Percentiles rank a stretch among this genome's conserved stretches.
Conservation (phyloP, 2,888 invertebrate species). For the Eumacrocentrus americanus region DNA sequence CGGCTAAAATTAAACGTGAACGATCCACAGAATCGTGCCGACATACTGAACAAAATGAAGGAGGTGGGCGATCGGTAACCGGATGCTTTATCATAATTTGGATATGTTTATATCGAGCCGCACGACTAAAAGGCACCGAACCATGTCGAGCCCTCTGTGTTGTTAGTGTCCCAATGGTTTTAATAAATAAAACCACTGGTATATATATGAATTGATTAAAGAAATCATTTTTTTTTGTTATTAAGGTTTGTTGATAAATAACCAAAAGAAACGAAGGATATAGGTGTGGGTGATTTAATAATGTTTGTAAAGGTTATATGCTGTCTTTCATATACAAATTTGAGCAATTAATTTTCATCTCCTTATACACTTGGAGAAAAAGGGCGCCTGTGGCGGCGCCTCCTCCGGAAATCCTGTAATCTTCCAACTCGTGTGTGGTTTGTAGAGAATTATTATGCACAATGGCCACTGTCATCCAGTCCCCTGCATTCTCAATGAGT, state of each 20-base stretch:
- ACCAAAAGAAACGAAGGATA: too few species aligned
- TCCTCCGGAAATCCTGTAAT: constrained; percentile 57
- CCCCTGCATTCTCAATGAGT: constrained; percentile 49
- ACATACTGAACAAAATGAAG: constrained; percentile 19
- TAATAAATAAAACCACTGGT: neutral
- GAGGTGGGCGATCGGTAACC: constrained; percentile 21
- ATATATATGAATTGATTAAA: neutral
- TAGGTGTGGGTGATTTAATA: too few species aligned
- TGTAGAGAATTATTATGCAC: constrained; percentile 48
- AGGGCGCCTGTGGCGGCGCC: constrained; percentile 34
- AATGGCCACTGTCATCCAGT: constrained; percentile 41
- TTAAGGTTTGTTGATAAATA: too few species aligned
- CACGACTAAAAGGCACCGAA: constrained; percentile 35
- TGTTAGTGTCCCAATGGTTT: neutral
- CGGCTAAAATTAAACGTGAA: constrained; percentile 51
- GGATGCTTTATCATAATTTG: constrained; percentile 46
- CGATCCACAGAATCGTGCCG: constrained; percentile 33
- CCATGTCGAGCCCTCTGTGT: constrained; percentile 11
- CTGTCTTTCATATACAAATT: constrained; percentile 46
- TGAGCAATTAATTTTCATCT: constrained; percentile 46
- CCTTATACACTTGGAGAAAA: constrained; percentile 35
- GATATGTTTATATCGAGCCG: constrained; percentile 46
- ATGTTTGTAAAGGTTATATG: too few species aligned
- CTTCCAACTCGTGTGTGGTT: constrained; percentile 38
- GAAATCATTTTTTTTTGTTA: neutral